These are phyloP conservation scores for Cylloceria caligata DNA, from an alignment of 2,888 invertebrate species.

Conservation along the genomic window DNA sequence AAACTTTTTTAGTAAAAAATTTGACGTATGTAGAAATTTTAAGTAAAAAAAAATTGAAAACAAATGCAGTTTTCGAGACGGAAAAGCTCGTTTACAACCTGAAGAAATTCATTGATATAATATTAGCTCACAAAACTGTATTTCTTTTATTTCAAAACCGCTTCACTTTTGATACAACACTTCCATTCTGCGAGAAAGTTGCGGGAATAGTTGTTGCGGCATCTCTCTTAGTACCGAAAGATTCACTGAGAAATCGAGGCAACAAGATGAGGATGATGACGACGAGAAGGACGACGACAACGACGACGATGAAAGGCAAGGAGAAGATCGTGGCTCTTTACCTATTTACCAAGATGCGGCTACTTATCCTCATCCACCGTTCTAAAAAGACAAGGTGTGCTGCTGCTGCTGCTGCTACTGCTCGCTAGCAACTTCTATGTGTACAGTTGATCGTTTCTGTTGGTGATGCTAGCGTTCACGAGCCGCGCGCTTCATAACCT, in stretches of 20 bases:
- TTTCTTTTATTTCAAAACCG: background rate
- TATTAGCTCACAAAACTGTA: background rate
- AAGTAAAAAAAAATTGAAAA: background rate
- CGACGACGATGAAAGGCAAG: conserved; percentile 55
- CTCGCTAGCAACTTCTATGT: conserved; percentile 49
- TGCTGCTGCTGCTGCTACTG: conserved; percentile 41
- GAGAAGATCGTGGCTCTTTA: conserved; percentile 75
- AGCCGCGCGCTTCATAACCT: conserved; percentile 51
- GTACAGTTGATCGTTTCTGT: conserved; percentile 49
- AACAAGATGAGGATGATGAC: conserved; percentile 21
- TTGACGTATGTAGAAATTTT: background rate
- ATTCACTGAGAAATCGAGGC: conserved; percentile 24
- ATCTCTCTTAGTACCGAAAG: background rate
- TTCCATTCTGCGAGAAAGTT: background rate
- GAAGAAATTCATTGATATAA: too few species aligned
- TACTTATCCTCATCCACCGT: conserved; percentile 75
- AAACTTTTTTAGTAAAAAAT: background rate
- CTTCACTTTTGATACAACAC: background rate
- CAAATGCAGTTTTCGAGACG: background rate
- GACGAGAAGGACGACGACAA: conserved; percentile 24
- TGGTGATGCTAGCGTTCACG: conserved; percentile 63
- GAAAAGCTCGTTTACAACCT: background rate
- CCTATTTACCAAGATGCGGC: conserved; percentile 79
- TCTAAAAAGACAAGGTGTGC: conserved; percentile 73
- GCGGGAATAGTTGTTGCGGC: conserved; percentile 7